Conservation (phyloP, 2,113 vertebrate species). For the Diadophis punctatus region DNA sequence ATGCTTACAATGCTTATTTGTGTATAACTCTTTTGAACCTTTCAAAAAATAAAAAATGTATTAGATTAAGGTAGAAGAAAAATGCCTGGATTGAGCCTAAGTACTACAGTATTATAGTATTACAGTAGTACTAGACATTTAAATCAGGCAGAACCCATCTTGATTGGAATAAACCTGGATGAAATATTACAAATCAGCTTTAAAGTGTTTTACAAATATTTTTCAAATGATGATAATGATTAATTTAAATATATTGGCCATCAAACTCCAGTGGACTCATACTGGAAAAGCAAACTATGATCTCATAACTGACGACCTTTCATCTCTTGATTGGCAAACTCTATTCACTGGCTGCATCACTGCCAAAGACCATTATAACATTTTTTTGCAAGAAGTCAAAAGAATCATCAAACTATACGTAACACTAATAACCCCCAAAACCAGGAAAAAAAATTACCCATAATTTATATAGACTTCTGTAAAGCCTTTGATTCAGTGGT, state of each 20-base stretch:
- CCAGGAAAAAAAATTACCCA: too few species aligned
- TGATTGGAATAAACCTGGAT: not conserved
- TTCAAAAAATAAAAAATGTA: not conserved
- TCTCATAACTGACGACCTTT: too few species aligned
- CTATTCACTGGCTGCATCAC: too few species aligned
- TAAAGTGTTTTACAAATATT: not conserved
- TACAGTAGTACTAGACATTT: not conserved
- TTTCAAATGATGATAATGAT: not conserved
- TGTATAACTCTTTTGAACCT: not conserved
- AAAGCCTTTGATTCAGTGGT: too few species aligned
- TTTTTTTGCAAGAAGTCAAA: too few species aligned
- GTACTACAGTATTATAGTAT: not conserved
- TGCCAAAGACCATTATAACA: too few species aligned
- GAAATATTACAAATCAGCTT: not conserved
- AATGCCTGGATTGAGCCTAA: not conserved
- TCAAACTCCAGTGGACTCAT: not conserved
- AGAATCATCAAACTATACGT: too few species aligned
- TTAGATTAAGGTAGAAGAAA: not conserved
- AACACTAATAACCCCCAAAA: too few species aligned
- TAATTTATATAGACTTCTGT: too few species aligned
- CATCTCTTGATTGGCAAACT: too few species aligned
- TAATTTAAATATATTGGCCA: not conserved
- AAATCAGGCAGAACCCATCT: not conserved
- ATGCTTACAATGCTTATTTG: slow-evolving; percentile 43
- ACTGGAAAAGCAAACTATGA: too few species aligned